phyloP scores from a whole-genome alignment of 2,888 invertebrate species.

The Metalampra italica region DNA sequence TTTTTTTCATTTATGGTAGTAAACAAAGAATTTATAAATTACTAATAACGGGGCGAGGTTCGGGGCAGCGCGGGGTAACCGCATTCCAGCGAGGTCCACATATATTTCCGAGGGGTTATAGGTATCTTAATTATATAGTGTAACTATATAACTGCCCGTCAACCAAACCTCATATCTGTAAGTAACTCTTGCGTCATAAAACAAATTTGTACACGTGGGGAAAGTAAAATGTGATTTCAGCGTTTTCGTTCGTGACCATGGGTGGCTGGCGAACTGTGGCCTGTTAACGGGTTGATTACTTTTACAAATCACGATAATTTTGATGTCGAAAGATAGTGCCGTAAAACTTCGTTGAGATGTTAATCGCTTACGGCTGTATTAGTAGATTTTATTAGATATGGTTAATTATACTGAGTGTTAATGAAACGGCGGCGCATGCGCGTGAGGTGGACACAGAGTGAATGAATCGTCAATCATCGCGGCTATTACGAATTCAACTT shows the following conservation, averaged over 20 bases:
- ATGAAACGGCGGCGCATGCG: constrained; percentile 43
- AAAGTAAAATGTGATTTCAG: constrained; percentile 71
- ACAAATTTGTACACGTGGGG: too few relatives aligned
- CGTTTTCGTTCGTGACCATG: constrained; percentile 57
- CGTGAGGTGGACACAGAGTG: constrained; percentile 34
- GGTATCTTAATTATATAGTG: too few relatives aligned
- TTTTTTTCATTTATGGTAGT: too few relatives aligned
- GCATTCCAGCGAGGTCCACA: too few relatives aligned
- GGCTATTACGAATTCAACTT: constrained; percentile 33
- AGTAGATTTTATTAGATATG: constrained; percentile 30
- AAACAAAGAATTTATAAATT: too few relatives aligned
- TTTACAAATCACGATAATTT: constrained; percentile 7
- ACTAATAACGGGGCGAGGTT: too few relatives aligned
- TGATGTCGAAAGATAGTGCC: constrained; percentile 4
- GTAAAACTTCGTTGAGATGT: constrained; percentile 14
- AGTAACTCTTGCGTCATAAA: too few relatives aligned
- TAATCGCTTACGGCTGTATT: constrained; percentile 33
- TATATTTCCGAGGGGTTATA: too few relatives aligned
- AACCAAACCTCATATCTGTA: too few relatives aligned
- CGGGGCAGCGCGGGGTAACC: too few relatives aligned
- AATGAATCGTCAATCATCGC: constrained; percentile 40
- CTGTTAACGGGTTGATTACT: constrained; percentile 45
- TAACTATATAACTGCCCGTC: too few relatives aligned
- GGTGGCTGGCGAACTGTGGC: constrained; percentile 46
- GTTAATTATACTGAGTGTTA: constrained; percentile 49